Evolutionary conservation across 1,140 invertebrate genomes (phyloP), one percentile per base, ranked within the genome.

Genomic region (Drosophila parvula): DNA sequence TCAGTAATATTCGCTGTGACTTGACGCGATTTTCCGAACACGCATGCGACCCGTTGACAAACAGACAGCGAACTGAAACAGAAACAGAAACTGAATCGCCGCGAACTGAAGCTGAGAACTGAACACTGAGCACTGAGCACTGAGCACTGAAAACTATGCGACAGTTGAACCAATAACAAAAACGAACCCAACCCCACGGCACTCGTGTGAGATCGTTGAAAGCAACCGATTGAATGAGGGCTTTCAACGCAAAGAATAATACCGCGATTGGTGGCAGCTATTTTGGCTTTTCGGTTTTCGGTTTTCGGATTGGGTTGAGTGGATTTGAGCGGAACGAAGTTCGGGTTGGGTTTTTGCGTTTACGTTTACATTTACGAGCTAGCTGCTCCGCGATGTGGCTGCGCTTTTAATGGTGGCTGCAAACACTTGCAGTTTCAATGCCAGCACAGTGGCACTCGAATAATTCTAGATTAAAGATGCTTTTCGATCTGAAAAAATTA

Each of bases 1-100:
- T 27, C n/a, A n/a, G n/a, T n/a, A 18, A 38, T 36, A 8, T 11
- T 3, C 11, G 9, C n/a, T 16, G 11, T 11, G 1, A 36, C 10
- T 22, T 14, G 11, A 16, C 14, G n/a, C 28, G 61, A 58, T 45
- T 51, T 43, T 50, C 57, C 74, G 45, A 47, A 50, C 70, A 78
- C 84, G 68, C 83, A 88, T 88, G 83, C 84, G 83, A 88, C 83
- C 76, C 79, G 83, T 89, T 88, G 84, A 67, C 84, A 88, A 89
- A 79, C 77, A 80, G 68, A 78, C 79, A 48, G 78, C 81, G 78
- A 83, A 86, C 76, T 86, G 71, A 86, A 86, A 60, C 55, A 16
- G 16, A 71, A 71, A 56, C 38, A 48, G 64, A 61, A 63, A 53
- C 62, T 45, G 50, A 74, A 53, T 36, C 18, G 50, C 50, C 32